phyloP scores from a whole-genome alignment of 2,113 vertebrate genomes.

The Phyllostomus hastatus region DNA sequence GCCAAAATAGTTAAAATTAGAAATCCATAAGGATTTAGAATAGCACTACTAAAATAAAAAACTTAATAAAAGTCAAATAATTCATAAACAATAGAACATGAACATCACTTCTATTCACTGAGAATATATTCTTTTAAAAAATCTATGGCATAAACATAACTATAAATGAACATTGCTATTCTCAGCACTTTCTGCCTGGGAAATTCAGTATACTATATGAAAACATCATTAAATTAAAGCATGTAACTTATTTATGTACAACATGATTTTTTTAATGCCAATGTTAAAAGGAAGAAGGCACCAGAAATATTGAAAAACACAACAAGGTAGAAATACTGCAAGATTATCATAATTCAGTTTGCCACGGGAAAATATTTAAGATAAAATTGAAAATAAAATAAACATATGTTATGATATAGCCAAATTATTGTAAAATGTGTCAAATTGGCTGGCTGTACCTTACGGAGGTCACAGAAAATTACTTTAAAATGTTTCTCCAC shows the following conservation, averaged over 20 bases:
- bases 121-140: slow-evolving; percentile 28
- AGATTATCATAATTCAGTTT: slow-evolving; percentile 76
- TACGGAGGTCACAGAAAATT: slow-evolving; percentile 73
- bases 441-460: slow-evolving; percentile 64
- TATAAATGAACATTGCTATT: slow-evolving; percentile 63
- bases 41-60: slow-evolving; percentile 34
- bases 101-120: slow-evolving; percentile 52
- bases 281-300: slow-evolving; percentile 70
- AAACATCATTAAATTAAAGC: slow-evolving; percentile 68
- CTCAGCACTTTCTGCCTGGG: slow-evolving; percentile 72
- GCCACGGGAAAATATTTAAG: slow-evolving; percentile 68
- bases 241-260: slow-evolving; percentile 65
- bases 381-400: slow-evolving; percentile 81
- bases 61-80: slow-evolving; percentile 28
- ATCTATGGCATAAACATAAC: slow-evolving; percentile 54
- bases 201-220: slow-evolving; percentile 54
- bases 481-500: slow-evolving; percentile 76
- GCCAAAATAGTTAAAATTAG: slow-evolving; percentile 37
- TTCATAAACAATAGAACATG: slow-evolving; percentile 23
- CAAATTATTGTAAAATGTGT: slow-evolving; percentile 69
- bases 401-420: slow-evolving; percentile 73
- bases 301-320: slow-evolving; percentile 69
- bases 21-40: slow-evolving; percentile 39
- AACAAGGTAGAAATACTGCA: slow-evolving; percentile 49
- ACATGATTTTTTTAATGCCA: slow-evolving; percentile 56